These are phyloP conservation scores for Chiloscyllium plagiosum DNA, from an alignment of 2,113 vertebrate species.

Conservation along the genomic window DNA sequence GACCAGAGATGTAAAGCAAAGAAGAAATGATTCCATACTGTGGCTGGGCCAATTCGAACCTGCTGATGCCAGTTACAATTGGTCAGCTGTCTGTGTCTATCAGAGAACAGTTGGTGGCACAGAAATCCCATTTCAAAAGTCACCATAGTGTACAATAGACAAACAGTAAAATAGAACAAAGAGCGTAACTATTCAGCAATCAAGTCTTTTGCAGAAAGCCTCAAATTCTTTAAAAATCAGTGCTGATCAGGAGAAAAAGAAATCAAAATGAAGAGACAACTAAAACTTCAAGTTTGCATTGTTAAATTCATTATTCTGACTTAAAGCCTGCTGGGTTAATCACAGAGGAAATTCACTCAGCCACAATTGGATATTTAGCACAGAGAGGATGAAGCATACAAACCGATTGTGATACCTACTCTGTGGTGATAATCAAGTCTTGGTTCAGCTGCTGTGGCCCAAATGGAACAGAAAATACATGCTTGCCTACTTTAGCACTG, in stretches of 20 bases:
- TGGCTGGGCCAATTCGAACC: neutral
- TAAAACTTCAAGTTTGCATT: neutral
- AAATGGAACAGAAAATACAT: neutral
- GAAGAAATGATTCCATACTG: neutral
- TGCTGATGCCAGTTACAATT: neutral
- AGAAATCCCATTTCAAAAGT: neutral
- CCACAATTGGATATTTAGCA: neutral
- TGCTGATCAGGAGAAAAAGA: neutral
- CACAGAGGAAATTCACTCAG: neutral
- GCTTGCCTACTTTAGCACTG: neutral
- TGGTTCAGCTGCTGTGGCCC: neutral
- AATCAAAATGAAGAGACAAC: no score
- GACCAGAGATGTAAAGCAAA: neutral
- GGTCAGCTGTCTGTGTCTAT: neutral
- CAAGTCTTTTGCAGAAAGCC: neutral
- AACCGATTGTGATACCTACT: neutral
- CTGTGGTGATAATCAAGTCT: neutral
- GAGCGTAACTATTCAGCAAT: neutral
- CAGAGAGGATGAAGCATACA: neutral
- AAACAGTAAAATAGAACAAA: neutral
- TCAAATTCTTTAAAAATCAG: neutral
- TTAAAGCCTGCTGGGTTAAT: neutral
- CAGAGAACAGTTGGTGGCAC: neutral
- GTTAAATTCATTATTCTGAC: neutral
- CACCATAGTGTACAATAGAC: neutral